Base-by-base conservation (phyloP, 2,113 vertebrate species). In the Macquaria australasica region DNA sequence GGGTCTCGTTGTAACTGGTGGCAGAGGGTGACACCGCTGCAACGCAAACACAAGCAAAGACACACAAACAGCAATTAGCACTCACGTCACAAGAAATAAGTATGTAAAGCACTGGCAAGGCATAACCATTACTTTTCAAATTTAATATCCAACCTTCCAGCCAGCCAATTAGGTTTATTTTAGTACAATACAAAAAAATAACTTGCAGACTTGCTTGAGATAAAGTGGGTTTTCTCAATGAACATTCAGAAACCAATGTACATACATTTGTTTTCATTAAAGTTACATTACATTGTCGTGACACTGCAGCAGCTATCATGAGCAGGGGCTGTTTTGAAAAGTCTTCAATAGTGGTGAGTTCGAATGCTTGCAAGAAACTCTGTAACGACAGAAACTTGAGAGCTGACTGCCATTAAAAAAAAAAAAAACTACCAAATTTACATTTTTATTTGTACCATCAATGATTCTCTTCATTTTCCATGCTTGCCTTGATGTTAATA, bases 11-110 rank as follows among this genome's bases (percentile, higher is more conserved):
- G 95, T 99, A 99, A 90, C 97, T 97, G 91, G 92, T 97, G 50
- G 96, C 96, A 59, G 97, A 97, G 69, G 98, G 98, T 15, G 98
- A 99, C 55, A 99, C 95, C 11, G 98, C 98, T 99, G 91, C 18
- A 92, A 81, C 25, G 81, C 51, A 90, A 18, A 68, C 53, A 75
- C 0, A 37, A 9, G 37, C 23, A 71, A 58, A 79, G 20, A 86
- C 25, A 43, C 67, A 60, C 34, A 48, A 20, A 45, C 63, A 73
- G n/a, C 50, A 76, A 69, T 80, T 71, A 86, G 37, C 1, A 5
- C 43, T 45, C 23, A 60, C 9, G 28, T 68, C 8, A 79, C 23
- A 37, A 25, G n/a, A 51, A 73, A 75, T 21, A 69, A 10, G 25
- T 15, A 3, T 9, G 7, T 3, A 1, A 12, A 3, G 6, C 39